A percentile compares a stretch with the other conserved stretches of the same genome.
These are phyloP conservation scores for Centroberyx gerrardi DNA, from an alignment of 2,797 vertebrate species.

Conservation along the genomic window DNA sequence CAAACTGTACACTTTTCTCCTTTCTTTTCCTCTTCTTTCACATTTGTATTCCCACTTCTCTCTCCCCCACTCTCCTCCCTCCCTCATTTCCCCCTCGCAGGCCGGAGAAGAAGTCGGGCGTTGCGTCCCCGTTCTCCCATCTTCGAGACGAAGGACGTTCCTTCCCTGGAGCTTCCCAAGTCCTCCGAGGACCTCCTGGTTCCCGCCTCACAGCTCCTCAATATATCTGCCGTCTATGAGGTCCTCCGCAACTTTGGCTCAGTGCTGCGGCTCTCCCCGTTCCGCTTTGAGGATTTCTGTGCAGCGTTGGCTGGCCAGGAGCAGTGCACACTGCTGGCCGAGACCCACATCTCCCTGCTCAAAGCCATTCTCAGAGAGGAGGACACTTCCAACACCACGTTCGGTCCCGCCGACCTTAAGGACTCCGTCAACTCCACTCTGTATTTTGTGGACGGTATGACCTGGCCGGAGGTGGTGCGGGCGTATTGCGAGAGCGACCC, in stretches of 20 bases:
- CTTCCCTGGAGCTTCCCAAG: conserved; percentile 93
- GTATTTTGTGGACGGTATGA: conserved; percentile 98
- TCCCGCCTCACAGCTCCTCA: conserved; percentile 93
- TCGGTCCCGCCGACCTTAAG: conserved; percentile 96
- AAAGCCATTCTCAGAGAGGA: conserved; percentile 98
- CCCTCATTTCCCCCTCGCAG: conserved; percentile 69
- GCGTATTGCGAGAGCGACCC: conserved; percentile 97
- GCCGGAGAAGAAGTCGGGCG: conserved; percentile 89
- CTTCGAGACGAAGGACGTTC: conserved; percentile 93
- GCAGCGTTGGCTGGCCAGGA: conserved; percentile 94
- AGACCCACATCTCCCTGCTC: conserved; percentile 95
- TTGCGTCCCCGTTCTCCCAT: conserved; percentile 91
- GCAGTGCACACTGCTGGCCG: conserved; percentile 96
- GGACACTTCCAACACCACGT: conserved; percentile 97
- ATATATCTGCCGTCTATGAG: conserved; percentile 94
- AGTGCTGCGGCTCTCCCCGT: conserved; percentile 94
- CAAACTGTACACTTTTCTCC: background rate
- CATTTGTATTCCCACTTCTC: background rate
- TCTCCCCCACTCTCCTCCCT: background rate
- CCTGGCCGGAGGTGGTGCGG: conserved; percentile 96
- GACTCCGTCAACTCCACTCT: conserved; percentile 97
- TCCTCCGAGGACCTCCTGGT: conserved; percentile 96
- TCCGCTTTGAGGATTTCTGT: conserved; percentile 98
- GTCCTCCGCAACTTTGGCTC: conserved; percentile 97
- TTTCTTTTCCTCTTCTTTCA: background rate